Percentiles rank a stretch among this genome's conserved stretches.
These are phyloP conservation scores for Drosophila cognata DNA, from an alignment of 2,888 invertebrate species.

Conservation along the genomic window DNA sequence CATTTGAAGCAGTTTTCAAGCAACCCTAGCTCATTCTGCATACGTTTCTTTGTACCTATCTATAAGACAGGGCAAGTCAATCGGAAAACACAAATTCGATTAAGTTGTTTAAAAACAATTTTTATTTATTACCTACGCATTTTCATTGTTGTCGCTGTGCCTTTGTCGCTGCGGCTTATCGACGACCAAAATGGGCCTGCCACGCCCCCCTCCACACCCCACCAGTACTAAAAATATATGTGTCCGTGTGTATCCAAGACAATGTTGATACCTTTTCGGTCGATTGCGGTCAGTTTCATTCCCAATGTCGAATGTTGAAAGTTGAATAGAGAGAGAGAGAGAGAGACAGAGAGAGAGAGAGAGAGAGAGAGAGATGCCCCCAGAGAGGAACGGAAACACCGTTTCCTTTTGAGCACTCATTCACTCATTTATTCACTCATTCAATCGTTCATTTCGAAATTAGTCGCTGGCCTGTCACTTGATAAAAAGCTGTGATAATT, in stretches of 20 bases:
- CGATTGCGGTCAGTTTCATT: slow-evolving; percentile 4
- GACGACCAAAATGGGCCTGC: slow-evolving; percentile 11
- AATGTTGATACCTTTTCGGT: slow-evolving; percentile 21
- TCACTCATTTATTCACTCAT: not conserved
- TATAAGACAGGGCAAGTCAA: slow-evolving; percentile 53
- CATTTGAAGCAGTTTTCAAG: not conserved
- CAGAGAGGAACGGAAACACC: slow-evolving; percentile 49
- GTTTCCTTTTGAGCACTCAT: slow-evolving; percentile 29
- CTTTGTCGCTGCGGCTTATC: slow-evolving; percentile 61
- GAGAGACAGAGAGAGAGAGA: not conserved
- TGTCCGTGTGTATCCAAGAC: not conserved
- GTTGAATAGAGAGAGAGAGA: not conserved
- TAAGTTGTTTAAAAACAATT: slow-evolving; percentile 80
- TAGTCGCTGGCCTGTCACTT: slow-evolving; percentile 57
- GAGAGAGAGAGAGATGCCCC: not conserved
- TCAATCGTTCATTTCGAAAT: slow-evolving; percentile 50
- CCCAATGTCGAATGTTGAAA: slow-evolving; percentile 26
- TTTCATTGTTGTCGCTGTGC: slow-evolving; percentile 54
- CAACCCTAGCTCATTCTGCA: slow-evolving; percentile 31
- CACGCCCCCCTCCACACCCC: slow-evolving; percentile 32
- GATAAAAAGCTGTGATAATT: slow-evolving; percentile 78
- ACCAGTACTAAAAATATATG: not conserved
- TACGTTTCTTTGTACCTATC: slow-evolving; percentile 5
- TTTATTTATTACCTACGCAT: slow-evolving; percentile 70
- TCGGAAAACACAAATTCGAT: slow-evolving; percentile 78